Percentiles rank a stretch among this genome's conserved stretches.
These are phyloP conservation scores for Amblyteles armatorius DNA, from an alignment of 2,888 invertebrate genomes.

Conservation along the genomic window DNA sequence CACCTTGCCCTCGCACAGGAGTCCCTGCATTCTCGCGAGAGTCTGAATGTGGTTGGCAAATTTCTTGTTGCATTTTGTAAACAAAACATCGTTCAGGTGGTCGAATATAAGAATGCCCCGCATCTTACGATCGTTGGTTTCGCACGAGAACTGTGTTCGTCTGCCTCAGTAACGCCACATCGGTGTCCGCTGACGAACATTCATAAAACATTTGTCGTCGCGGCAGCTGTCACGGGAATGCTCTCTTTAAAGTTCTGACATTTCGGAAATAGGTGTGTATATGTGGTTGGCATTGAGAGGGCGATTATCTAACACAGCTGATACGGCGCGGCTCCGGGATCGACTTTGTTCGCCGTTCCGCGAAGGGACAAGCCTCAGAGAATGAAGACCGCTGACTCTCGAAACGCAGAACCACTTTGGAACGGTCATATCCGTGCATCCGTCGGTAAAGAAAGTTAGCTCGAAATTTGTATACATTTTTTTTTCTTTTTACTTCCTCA, in stretches of 20 bases:
- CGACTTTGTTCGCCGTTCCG: neutral
- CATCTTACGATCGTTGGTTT: conserved; percentile 85
- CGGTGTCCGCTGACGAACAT: neutral
- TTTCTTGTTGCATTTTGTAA: conserved; percentile 89
- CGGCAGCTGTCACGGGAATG: conserved; percentile 57
- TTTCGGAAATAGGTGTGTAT: conserved; percentile 53
- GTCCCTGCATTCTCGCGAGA: conserved; percentile 85
- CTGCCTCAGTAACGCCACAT: conserved; percentile 21
- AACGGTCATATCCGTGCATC: conserved; percentile 30
- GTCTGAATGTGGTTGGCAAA: conserved; percentile 87
- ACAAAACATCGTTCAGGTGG: conserved; percentile 90
- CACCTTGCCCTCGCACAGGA: conserved; percentile 83
- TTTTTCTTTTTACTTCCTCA: neutral
- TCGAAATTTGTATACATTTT: neutral
- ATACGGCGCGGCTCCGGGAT: conserved; percentile 7
- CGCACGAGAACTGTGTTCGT: neutral
- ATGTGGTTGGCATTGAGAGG: conserved; percentile 41
- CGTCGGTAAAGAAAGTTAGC: conserved; percentile 47
- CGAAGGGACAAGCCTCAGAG: neutral
- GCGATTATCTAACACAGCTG: conserved; percentile 58
- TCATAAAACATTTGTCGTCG: conserved; percentile 23
- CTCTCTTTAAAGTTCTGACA: conserved; percentile 60
- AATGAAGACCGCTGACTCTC: neutral
- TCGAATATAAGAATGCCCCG: conserved; percentile 90
- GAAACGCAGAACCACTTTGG: conserved; percentile 31